Evolutionary conservation across 2,888 invertebrate species (phyloP).

Genomic region (Cristatella mucedo): DNA sequence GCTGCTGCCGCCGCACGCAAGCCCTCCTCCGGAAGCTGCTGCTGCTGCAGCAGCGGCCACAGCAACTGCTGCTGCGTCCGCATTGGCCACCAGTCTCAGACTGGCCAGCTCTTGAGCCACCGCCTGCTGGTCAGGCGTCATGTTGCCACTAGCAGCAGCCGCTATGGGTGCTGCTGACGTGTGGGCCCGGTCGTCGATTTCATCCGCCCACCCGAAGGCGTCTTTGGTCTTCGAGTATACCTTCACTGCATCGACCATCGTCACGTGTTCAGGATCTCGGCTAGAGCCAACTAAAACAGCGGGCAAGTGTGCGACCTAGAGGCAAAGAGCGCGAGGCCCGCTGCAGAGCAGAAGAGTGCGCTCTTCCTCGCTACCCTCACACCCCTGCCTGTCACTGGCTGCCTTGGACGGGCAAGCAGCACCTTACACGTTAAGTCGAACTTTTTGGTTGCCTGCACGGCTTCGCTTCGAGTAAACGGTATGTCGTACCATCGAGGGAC

Average conservation of each 20-base stretch:
- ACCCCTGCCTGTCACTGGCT: too few relatives aligned
- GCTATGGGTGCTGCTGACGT: constrained; percentile 23
- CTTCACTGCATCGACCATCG: constrained; percentile 83
- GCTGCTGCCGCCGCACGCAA: too few relatives aligned
- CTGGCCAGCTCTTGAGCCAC: too few relatives aligned
- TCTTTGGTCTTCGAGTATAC: constrained; percentile 89
- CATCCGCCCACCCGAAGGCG: constrained; percentile 90
- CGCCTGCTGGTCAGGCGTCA: too few relatives aligned
- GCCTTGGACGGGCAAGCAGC: too few relatives aligned
- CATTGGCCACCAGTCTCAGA: too few relatives aligned
- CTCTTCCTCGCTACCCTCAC: too few relatives aligned
- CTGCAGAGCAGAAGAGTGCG: too few relatives aligned
- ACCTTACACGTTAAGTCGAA: constrained; percentile 47
- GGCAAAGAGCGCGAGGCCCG: background rate
- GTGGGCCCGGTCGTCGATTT: constrained; percentile 77
- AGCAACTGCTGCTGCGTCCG: too few relatives aligned
- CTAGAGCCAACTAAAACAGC: constrained; percentile 36
- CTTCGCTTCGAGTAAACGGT: constrained; percentile 81
- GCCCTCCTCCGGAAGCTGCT: too few relatives aligned
- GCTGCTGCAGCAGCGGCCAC: too few relatives aligned
- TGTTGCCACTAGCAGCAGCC: too few relatives aligned
- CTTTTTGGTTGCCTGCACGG: constrained; percentile 75
- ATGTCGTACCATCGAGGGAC: constrained; percentile 77
- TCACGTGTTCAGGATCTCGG: constrained; percentile 55
- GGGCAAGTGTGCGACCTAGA: background rate